These are phyloP conservation scores for Drosophila seclusa DNA, from an alignment of 2,888 invertebrate genomes.

Conservation along the genomic window DNA sequence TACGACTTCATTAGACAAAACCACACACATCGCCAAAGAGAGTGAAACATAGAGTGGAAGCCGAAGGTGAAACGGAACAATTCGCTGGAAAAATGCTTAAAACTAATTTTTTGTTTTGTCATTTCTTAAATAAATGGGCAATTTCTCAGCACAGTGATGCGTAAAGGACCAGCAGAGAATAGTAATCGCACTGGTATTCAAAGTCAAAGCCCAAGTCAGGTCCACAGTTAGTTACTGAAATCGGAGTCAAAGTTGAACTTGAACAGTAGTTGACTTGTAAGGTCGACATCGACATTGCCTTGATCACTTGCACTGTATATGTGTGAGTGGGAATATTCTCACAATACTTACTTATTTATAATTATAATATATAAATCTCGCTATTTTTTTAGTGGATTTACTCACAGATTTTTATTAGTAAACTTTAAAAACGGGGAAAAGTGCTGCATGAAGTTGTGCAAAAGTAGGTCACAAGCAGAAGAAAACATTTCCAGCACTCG, in stretches of 20 bases:
- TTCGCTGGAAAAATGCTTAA: conserved; percentile 65
- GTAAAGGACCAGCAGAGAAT: conserved; percentile 38
- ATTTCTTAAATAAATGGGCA: conserved; percentile 62
- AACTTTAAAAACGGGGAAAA: neutral
- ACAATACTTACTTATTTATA: neutral
- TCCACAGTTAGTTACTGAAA: neutral
- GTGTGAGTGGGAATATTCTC: neutral
- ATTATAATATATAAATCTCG: neutral
- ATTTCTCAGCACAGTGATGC: conserved; percentile 75
- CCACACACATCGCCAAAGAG: neutral
- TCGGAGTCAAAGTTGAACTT: conserved; percentile 6
- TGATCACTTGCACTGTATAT: conserved; percentile 17
- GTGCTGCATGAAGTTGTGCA: neutral
- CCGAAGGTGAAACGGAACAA: conserved; percentile 37
- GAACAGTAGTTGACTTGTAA: neutral
- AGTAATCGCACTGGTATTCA: conserved; percentile 23
- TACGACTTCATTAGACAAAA: conserved; percentile 47
- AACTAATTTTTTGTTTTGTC: conserved; percentile 8
- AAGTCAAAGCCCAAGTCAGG: conserved; percentile 6
- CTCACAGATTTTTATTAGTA: neutral
- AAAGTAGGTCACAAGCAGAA: neutral
- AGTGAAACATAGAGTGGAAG: neutral
- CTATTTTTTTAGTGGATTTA: too few species aligned
- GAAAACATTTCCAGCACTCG: neutral
- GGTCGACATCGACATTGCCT: neutral